Evolutionary conservation across 1,140 invertebrate genomes (phyloP).

Genomic region (Habropoda laboriosa): DNA sequence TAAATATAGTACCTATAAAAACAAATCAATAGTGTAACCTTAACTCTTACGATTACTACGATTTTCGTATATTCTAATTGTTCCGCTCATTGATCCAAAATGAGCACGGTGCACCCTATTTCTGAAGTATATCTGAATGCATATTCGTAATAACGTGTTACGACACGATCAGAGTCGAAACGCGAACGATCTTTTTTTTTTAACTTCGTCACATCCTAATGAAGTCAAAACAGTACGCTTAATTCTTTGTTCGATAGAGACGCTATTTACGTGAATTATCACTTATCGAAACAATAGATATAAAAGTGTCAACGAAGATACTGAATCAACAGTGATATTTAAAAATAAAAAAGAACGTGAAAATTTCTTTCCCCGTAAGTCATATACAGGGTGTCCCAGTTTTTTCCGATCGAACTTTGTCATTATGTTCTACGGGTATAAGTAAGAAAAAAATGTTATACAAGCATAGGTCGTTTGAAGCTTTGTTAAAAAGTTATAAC

Average conservation of each 20-base stretch:
- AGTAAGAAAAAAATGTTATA: too few species aligned
- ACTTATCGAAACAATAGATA: too few species aligned
- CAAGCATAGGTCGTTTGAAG: too few species aligned
- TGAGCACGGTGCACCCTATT: constrained; percentile 48
- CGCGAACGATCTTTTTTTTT: neutral
- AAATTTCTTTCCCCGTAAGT: neutral
- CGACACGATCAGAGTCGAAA: neutral
- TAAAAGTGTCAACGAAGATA: too few species aligned
- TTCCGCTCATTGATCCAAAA: constrained; percentile 61
- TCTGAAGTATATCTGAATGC: constrained; percentile 55
- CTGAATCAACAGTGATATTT: neutral
- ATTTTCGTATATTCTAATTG: constrained; percentile 63
- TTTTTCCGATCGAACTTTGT: too few species aligned
- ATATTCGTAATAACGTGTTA: constrained; percentile 45
- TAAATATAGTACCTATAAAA: constrained; percentile 50
- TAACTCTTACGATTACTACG: constrained; percentile 65
- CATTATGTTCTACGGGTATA: too few species aligned
- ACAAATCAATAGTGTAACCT: constrained; percentile 74
- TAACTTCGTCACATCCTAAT: neutral
- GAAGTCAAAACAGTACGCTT: neutral
- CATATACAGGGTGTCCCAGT: too few species aligned
- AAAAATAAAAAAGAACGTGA: neutral
- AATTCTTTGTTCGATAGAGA: constrained; percentile 14
- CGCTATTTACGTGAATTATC: neutral
- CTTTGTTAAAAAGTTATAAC: too few species aligned